A percentile compares a stretch with the other conserved stretches of the same genome.
Conservation (phyloP, 2,113 vertebrate species). For the Cololabis saira region DNA sequence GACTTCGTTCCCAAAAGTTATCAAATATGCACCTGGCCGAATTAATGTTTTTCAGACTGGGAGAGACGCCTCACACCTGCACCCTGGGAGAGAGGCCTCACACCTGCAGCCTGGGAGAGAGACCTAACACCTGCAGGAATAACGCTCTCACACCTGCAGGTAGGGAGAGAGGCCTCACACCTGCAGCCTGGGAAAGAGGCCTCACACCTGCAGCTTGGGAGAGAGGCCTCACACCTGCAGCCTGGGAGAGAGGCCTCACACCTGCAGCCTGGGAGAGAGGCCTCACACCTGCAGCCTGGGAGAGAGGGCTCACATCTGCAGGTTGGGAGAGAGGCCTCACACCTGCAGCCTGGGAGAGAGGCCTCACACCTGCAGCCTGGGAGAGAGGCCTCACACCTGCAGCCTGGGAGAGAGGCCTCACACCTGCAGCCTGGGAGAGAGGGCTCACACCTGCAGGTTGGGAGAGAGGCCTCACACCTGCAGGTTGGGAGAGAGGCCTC, state of each 20-base stretch:
- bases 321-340: no score
- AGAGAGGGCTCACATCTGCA: no score
- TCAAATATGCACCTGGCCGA: not conserved
- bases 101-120: no score
- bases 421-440: no score
- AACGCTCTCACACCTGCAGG: not conserved
- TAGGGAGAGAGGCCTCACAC: slow-evolving; percentile 42
- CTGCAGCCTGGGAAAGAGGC: no score
- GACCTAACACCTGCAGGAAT: no score
- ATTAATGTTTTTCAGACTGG: no score
- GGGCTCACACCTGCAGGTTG: no score
- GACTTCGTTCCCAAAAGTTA: not conserved
- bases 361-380: slow-evolving; percentile 57
- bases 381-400: not conserved
- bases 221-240: slow-evolving; percentile 51
- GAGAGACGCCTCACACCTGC: not conserved
- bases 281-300: slow-evolving; percentile 58
- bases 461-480: not conserved
- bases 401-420: slow-evolving; percentile 33
- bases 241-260: no score
- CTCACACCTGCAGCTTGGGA: slow-evolving; percentile 12
- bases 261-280: slow-evolving; percentile 24
- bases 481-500: slow-evolving; percentile 32
- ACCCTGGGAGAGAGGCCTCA: slow-evolving; percentile 32
- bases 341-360: slow-evolving; percentile 22